Evolutionary conservation across 2,113 vertebrate genomes (phyloP), one percentile per base, ranked within the genome.

Genomic region (Hiodon tergisus): DNA sequence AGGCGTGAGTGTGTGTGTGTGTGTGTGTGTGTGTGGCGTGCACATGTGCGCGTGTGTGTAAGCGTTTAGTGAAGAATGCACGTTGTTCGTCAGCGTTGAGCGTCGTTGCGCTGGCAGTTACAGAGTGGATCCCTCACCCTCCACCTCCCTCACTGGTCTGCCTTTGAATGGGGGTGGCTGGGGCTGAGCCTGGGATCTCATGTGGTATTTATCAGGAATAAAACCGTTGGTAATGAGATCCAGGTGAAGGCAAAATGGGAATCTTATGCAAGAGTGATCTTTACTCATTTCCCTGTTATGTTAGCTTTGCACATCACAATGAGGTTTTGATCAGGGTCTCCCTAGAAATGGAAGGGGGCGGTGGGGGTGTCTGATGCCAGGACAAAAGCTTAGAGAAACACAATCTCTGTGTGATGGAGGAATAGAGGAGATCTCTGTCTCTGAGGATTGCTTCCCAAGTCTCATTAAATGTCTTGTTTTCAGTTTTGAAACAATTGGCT

Each of bases 151-250:
- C 13, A 6, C 67, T 52, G 67, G 14, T 68, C 14, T 13, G 77
- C 54, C 71, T 88, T 86, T 85, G 84, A 87, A 81, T 82, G 69
- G 76, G 84, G 77, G 82, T 83, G 85, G 85, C 48, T 72, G 8
- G 59, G 76, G 10, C 50, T 17, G 46, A 10, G 11, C 3, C 6
- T 74, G 74, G 80, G 57, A 54, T 72, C 80, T 85, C 84, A 86
- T 87, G 84, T 88, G 88, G 86, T 83, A 79, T 78, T 88, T 88
- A 87, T 91, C 88, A 89, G 81, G 85, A 88, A 87, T 87, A 83
- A 86, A 85, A 83, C 85, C 67, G 67, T 67, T 70, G 79, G 78
- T 89, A 90, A 90, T 88, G 75, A 80, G 78, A 84, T 82, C 78
- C 89, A 89, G 87, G 89, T 89, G 87, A 85, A 75, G 54, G 79